Evolutionary conservation across 2,888 invertebrate species (phyloP).

Genomic region (Tipula vernalis): DNA sequence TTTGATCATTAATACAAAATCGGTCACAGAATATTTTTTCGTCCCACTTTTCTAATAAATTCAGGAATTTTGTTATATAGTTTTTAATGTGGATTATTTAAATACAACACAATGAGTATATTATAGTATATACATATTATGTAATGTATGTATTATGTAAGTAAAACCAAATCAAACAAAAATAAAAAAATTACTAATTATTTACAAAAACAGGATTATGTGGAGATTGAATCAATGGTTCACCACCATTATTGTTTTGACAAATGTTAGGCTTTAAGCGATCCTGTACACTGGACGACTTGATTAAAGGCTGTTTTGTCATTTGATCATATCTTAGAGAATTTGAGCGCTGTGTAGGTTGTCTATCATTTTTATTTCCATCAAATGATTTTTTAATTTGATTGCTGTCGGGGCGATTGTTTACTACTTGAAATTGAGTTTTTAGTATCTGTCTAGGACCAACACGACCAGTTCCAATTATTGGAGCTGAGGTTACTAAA

Average conservation of each 20-base stretch:
- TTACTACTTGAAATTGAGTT: slow-evolving; percentile 16
- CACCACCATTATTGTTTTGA: neutral
- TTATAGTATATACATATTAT: neutral
- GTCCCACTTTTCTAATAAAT: neutral
- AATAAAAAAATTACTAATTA: neutral
- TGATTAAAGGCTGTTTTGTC: neutral
- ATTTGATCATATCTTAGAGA: neutral
- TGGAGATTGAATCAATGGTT: neutral
- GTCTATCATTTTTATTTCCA: neutral
- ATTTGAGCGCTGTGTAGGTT: neutral
- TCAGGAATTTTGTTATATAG: neutral
- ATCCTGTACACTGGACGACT: neutral
- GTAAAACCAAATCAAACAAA: neutral
- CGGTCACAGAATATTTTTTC: neutral
- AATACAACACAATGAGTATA: neutral
- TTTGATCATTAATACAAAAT: neutral
- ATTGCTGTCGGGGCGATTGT: neutral
- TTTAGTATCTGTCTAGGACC: slow-evolving; percentile 30
- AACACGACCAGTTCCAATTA: slow-evolving; percentile 34
- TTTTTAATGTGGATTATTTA: neutral
- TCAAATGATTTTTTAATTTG: neutral
- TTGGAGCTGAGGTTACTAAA: slow-evolving; percentile 31
- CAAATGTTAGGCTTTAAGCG: neutral
- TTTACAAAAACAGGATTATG: neutral
- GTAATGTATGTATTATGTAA: neutral